phyloP scores from a whole-genome alignment of 2,888 invertebrate genomes.

The Phortica magna region DNA sequence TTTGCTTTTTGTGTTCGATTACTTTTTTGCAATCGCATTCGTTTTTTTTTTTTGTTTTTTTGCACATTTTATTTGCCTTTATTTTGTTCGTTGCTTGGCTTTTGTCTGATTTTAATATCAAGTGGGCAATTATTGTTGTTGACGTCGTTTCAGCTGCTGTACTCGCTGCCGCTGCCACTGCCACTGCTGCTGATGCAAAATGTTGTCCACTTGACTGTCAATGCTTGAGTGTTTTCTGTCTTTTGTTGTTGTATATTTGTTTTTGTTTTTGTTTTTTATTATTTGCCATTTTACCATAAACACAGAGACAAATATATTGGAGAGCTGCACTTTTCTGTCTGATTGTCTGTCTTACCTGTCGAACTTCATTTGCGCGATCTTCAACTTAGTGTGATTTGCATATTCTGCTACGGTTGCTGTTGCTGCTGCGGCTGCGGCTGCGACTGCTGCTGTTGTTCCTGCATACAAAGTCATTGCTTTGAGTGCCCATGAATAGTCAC shows the following conservation, averaged over 20 bases:
- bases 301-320: conserved; percentile 13
- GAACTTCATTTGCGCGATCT: conserved; percentile 63
- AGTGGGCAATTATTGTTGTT: conserved; percentile 71
- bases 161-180: conserved; percentile 37
- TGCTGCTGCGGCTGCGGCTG: conserved; percentile 69
- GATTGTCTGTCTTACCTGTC: conserved; percentile 61
- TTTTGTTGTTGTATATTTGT: conserved; percentile 1
- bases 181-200: conserved; percentile 59
- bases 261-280: not conserved
- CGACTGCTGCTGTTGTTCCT: conserved; percentile 53
- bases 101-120: conserved; percentile 73
- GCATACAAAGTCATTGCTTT: conserved; percentile 48
- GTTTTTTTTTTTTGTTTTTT: conserved; percentile 10
- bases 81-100: conserved; percentile 39
- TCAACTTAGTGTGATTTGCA: conserved; percentile 67
- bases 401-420: conserved; percentile 58
- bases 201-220: conserved; percentile 72
- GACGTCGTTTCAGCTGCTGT: conserved; percentile 41
- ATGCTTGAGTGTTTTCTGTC: conserved; percentile 62
- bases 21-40: conserved; percentile 33
- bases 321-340: conserved; percentile 63
- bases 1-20: conserved; percentile 38
- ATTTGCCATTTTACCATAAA: conserved; percentile 29
- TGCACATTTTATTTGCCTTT: conserved; percentile 2
- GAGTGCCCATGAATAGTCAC: conserved; percentile 72